Evolutionary conservation across 2,888 invertebrate species (phyloP), one percentile per base, ranked within the genome.

Genomic region (Gortyna flavago): DNA sequence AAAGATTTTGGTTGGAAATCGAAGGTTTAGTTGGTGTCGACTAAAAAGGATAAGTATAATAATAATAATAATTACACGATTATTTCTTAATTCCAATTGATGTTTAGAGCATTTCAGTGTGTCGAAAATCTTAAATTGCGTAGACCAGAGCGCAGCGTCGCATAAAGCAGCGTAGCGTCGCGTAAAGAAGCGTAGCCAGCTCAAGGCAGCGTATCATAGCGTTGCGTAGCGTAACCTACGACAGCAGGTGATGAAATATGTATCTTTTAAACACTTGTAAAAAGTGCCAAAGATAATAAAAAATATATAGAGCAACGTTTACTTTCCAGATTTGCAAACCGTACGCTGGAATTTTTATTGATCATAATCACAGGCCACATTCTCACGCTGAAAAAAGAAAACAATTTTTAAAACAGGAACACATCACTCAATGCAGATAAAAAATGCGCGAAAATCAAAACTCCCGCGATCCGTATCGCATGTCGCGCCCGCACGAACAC

Each of bases 401-500:
- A 44, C 13, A 25, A 16, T 1, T 35, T 82, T 87, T 72, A 79
- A 80, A 83, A 90, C 90, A 91, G 90, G 91, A 93, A 93, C 91
- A 88, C 90, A 90, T 92, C 92, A 93, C 94, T 93, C 91, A 92
- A 70, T 86, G 88, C 80, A 87, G 85, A 86, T 85, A 88, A 90
- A 90, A 90, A 91, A 88, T 88, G 90, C 92, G 93, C 92, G 89
- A 93, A 93, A 92, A 92, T 92, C 89, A 87, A 88, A 89, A 88
- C 86, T 79, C 90, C 88, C 85, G 88, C 90, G 90, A 88, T 92
- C 85, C 89, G 90, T 94, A 95, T 95, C 95, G 92, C 93, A 90
- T 95, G 92, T 93, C 95, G 92, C 89, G 86, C 92, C 91, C 92
- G 93, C 93, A 92, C 91, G 80, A 88, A 91, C 90, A 86, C 91